Conservation (phyloP, 1,140 invertebrate genomes). For the Limonius californicus region DNA sequence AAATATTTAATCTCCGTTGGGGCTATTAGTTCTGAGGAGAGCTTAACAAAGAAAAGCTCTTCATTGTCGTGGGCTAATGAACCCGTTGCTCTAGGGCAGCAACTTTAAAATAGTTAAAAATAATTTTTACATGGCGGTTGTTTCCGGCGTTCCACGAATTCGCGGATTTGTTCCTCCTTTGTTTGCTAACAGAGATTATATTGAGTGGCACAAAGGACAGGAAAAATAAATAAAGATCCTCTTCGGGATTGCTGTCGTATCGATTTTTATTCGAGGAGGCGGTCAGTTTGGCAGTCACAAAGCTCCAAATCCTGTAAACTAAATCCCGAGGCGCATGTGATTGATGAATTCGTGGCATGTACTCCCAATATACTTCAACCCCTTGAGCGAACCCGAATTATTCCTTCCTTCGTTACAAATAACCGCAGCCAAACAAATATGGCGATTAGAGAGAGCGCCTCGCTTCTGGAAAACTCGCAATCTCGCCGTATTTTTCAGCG, state of each 20-base stretch:
- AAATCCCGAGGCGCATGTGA: slow-evolving; percentile 18
- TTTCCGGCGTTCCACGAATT: not conserved
- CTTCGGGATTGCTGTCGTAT: slow-evolving; percentile 18
- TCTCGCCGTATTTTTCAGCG: not conserved
- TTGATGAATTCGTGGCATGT: slow-evolving; percentile 22
- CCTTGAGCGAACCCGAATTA: not conserved
- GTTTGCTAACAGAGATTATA: too few species aligned
- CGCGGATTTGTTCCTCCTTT: not conserved
- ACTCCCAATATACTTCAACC: slow-evolving; percentile 3
- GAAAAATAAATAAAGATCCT: not conserved
- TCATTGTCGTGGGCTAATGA: not conserved
- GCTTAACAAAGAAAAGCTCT: not conserved
- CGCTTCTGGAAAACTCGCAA: not conserved
- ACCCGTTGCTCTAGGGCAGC: not conserved
- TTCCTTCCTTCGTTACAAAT: not conserved
- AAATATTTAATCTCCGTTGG: not conserved
- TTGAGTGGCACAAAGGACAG: not conserved
- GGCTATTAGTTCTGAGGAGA: not conserved
- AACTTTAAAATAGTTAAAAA: not conserved
- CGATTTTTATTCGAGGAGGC: slow-evolving; percentile 19
- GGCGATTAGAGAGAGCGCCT: too few species aligned
- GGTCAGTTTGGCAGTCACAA: slow-evolving; percentile 22
- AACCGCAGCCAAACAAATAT: too few species aligned
- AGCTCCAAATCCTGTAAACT: slow-evolving; percentile 21
- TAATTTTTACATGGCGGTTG: not conserved